Percentiles rank a stretch among this genome's conserved stretches.
phyloP scores from a whole-genome alignment of 2,888 invertebrate species.

The Camponotus fellah region DNA sequence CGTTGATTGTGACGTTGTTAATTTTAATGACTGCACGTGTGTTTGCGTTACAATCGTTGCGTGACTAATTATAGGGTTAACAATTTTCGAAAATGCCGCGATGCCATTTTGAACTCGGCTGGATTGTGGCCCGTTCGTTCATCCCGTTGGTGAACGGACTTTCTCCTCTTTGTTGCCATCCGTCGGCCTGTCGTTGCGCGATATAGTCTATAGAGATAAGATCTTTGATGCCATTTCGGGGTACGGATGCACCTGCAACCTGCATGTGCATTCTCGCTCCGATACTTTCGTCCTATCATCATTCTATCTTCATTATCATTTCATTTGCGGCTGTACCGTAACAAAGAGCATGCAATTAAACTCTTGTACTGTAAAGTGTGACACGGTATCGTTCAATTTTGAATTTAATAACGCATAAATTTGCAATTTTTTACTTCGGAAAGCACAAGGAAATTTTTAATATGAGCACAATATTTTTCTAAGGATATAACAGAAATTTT shows the following conservation, averaged over 20 bases:
- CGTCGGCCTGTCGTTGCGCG: constrained; percentile 40
- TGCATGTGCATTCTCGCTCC: constrained; percentile 50
- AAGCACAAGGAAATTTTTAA: not conserved
- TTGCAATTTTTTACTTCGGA: not conserved
- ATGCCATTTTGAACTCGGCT: constrained; percentile 27
- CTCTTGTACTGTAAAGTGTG: not conserved
- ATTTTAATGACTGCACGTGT: constrained; percentile 3
- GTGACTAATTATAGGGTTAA: constrained; percentile 65
- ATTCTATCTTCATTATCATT: constrained; percentile 20
- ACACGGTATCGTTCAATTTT: constrained; percentile 6
- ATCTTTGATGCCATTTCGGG: constrained; percentile 51
- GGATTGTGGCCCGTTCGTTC: constrained; percentile 55
- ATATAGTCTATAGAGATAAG: constrained; percentile 58
- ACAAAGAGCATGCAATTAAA: constrained; percentile 28
- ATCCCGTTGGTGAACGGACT: constrained; percentile 57
- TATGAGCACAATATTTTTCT: not conserved
- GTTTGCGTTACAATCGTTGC: constrained; percentile 51
- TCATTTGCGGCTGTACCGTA: constrained; percentile 18
- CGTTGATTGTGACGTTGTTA: constrained; percentile 10
- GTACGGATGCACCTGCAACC: constrained; percentile 61
- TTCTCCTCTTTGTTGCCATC: constrained; percentile 67
- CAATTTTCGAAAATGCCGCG: constrained; percentile 63
- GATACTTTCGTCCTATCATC: constrained; percentile 58
- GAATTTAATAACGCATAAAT: not conserved
- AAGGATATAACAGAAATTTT: not conserved